Evolutionary conservation across 2,888 invertebrate species (phyloP), one percentile per base, ranked within the genome.

Genomic region (Acanthosepion lycidas): DNA sequence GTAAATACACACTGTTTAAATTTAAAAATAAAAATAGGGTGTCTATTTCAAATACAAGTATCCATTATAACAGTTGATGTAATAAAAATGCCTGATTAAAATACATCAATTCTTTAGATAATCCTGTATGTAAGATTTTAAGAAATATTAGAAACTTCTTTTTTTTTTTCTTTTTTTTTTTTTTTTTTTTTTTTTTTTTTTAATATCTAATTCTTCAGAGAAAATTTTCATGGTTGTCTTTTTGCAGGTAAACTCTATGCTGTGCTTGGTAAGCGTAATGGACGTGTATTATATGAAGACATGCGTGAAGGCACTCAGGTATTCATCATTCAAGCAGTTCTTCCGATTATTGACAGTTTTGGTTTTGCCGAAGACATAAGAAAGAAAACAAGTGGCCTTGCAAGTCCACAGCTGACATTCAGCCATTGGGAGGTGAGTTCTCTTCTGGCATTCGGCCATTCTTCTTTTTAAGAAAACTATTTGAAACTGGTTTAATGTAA

Each of bases 271-370:
- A 98, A 98, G 95, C 98, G 99, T 91, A 98, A 99, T 97, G 99
- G 99, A 0, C 98, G 98, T 95, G 98, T 99, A 42, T 97, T 99
- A 49, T 98, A 98, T 95, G 99, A 99, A 95, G 99, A 99, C 97
- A 98, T 99, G 98, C 98, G 98, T 96, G 98, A 99, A 97, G 99
- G 99, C 92, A 99, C 99, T 92, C 98, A 98, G 94, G 98, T 98
- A 95, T 99, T 99, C 98, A 98, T 98, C 95, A 99, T 99, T 55
- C 98, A 98, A 95, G 99, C 99, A 4, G 98, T 98, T 95, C 98
- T 99, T 97, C 99, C 99, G 0, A 99, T 99, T 53, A 98, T 99
- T 12, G 99, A 99, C 98, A 99, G 99, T 97, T 99, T 99, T 97
- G 98, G 98, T 96, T 99, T 99, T 97, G 99, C 99, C 8, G 98